These are phyloP conservation scores for Adelges cooleyi DNA, from an alignment of 1,140 invertebrate species.

Conservation along the genomic window DNA sequence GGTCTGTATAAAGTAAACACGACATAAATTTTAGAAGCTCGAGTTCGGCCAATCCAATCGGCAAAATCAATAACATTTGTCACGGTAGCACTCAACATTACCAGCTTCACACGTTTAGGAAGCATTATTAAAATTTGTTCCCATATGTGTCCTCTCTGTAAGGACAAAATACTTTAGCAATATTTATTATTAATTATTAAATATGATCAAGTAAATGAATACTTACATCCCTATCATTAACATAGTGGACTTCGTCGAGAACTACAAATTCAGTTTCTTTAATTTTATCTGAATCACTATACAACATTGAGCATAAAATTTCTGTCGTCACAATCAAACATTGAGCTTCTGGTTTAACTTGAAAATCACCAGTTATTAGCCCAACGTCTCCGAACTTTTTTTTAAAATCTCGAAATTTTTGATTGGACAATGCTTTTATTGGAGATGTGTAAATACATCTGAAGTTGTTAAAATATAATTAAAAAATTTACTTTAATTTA, in stretches of 20 bases:
- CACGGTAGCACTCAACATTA: slow-evolving; percentile 95
- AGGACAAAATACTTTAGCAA: neutral
- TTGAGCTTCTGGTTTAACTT: slow-evolving; percentile 83
- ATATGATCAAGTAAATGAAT: neutral
- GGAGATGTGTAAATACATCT: slow-evolving; percentile 97
- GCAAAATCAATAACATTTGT: slow-evolving; percentile 95
- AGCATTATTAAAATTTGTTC: slow-evolving; percentile 95
- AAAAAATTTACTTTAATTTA: neutral
- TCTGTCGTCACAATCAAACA: slow-evolving; percentile 99
- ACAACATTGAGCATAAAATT: slow-evolving; percentile 62
- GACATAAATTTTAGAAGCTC: slow-evolving; percentile 86
- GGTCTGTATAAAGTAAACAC: slow-evolving; percentile 88
- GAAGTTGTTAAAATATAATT: slow-evolving; percentile 31
- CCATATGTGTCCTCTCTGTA: slow-evolving; percentile 92
- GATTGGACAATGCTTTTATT: slow-evolving; percentile 98
- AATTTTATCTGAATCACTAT: slow-evolving; percentile 64
- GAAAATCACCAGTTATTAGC: slow-evolving; percentile 89
- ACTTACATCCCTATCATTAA: slow-evolving; percentile 86
- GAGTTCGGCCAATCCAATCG: slow-evolving; percentile 91
- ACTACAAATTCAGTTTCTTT: slow-evolving; percentile 97
- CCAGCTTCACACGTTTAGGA: slow-evolving; percentile 86
- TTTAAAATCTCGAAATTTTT: slow-evolving; percentile 97
- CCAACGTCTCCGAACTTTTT: slow-evolving; percentile 86
- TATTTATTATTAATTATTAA: neutral
- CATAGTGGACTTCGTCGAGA: slow-evolving; percentile 99